phyloP scores from a whole-genome alignment of 2,797 vertebrate genomes.

The Hoplostethus mediterraneus region DNA sequence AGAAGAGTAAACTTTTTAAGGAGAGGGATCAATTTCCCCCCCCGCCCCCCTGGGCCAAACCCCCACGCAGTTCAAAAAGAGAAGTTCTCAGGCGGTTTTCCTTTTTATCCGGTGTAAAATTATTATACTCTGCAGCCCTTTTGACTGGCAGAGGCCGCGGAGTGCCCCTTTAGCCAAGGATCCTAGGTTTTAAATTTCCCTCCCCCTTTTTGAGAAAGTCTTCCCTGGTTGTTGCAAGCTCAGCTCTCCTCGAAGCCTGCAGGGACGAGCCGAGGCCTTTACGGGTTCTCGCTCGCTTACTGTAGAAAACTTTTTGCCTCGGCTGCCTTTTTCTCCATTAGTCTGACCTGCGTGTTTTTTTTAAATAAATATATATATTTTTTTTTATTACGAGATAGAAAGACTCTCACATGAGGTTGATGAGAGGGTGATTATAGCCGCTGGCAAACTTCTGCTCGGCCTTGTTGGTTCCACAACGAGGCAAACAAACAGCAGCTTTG shows the following conservation, averaged over 20 bases:
- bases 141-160: conserved; percentile 64
- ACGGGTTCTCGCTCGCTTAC: conserved; percentile 45
- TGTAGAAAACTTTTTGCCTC: conserved; percentile 55
- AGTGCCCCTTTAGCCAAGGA: conserved; percentile 74
- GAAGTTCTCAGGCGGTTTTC: conserved; percentile 57
- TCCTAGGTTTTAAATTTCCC: conserved; percentile 82
- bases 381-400: too few species aligned
- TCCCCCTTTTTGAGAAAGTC: conserved; percentile 75
- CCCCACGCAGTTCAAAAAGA: conserved; percentile 63
- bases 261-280: conserved; percentile 57
- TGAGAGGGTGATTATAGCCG: conserved; percentile 34
- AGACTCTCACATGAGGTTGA: conserved; percentile 55
- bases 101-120: too few species aligned
- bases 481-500: conserved; percentile 49
- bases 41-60: too few species aligned
- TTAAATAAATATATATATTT: too few species aligned
- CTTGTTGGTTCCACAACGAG: conserved; percentile 13
- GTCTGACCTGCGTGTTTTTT: conserved; percentile 53
- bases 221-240: conserved; percentile 65
- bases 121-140: conserved; percentile 76
- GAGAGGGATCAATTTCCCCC: too few species aligned
- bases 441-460: conserved; percentile 17
- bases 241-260: conserved; percentile 61
- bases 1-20: too few species aligned
- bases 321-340: conserved; percentile 39